phyloP scores from a whole-genome alignment of 2,113 vertebrate species.

The Prinia subflava region DNA sequence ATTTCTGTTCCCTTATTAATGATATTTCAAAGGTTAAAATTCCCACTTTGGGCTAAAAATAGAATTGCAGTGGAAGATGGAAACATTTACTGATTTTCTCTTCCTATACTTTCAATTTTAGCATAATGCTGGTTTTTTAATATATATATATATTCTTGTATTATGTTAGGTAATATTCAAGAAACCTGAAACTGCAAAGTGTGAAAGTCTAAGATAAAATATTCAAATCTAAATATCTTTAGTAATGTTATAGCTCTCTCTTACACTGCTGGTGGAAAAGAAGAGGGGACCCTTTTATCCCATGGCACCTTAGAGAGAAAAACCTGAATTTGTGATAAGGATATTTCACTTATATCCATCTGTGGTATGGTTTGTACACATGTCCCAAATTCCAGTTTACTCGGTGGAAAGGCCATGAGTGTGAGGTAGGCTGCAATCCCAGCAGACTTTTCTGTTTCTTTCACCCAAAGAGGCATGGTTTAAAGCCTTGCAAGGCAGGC shows the following conservation, averaged over 20 bases:
- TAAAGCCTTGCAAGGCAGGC: neutral
- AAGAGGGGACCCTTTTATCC: fast-evolving
- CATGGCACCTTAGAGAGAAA: neutral
- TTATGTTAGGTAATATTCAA: neutral
- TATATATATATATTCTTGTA: neutral
- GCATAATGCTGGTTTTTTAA: neutral
- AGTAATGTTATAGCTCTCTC: neutral
- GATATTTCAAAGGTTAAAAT: neutral
- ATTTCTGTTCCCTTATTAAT: neutral
- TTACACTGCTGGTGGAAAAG: neutral
- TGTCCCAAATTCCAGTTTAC: neutral
- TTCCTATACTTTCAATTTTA: neutral
- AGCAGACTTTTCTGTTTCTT: neutral
- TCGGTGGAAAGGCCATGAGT: fast-evolving
- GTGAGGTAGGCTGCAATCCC: neutral
- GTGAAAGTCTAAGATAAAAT: neutral
- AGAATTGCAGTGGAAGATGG: neutral
- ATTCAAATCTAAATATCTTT: neutral
- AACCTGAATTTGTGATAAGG: neutral
- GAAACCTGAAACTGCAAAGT: neutral
- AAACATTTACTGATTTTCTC: neutral
- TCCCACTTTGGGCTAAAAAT: neutral
- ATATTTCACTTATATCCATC: neutral
- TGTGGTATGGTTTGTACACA: neutral
- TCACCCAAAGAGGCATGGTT: neutral